Evolutionary conservation across 2,797 vertebrate species (phyloP).

Genomic region (Galaxias olidus): DNA sequence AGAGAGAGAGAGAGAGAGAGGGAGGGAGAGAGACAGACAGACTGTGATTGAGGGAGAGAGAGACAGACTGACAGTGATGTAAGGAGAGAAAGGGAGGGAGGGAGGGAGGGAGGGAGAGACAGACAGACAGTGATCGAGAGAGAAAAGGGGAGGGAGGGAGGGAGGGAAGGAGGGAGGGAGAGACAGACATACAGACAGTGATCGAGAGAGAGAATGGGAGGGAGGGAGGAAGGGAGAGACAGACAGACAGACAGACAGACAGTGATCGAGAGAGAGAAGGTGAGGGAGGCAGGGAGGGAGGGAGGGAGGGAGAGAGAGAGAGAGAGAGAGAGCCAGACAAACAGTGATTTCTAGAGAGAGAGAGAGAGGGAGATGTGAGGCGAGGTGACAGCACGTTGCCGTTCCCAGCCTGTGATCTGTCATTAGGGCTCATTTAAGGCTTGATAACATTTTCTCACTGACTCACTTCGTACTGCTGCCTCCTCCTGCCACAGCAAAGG

Average conservation of each 20-base stretch:
- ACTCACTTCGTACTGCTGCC: neutral
- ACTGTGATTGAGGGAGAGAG: neutral
- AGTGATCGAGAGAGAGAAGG: neutral
- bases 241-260: neutral
- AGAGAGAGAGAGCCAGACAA: neutral
- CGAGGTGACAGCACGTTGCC: conserved; percentile 38
- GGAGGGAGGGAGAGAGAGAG: too few species aligned
- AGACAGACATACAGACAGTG: too few species aligned
- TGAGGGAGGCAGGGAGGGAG: too few species aligned
- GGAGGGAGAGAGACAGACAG: too few species aligned
- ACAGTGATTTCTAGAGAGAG: neutral
- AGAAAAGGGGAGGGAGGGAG: neutral
- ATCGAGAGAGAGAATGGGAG: neutral
- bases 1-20: neutral
- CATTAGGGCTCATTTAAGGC: conserved; percentile 54
- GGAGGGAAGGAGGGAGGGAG: too few species aligned
- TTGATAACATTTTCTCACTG: conserved; percentile 54
- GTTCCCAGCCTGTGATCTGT: conserved; percentile 53
- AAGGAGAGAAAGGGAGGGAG: too few species aligned
- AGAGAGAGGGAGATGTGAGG: neutral
- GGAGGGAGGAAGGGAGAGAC: neutral
- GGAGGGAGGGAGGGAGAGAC: neutral
- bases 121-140: too few species aligned
- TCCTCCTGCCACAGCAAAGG: conserved; percentile 18
- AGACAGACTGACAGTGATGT: neutral